Evolutionary conservation across 2,797 vertebrate species (phyloP), one percentile per base, ranked within the genome.

Genomic region (Dendrocincla fuliginosa): DNA sequence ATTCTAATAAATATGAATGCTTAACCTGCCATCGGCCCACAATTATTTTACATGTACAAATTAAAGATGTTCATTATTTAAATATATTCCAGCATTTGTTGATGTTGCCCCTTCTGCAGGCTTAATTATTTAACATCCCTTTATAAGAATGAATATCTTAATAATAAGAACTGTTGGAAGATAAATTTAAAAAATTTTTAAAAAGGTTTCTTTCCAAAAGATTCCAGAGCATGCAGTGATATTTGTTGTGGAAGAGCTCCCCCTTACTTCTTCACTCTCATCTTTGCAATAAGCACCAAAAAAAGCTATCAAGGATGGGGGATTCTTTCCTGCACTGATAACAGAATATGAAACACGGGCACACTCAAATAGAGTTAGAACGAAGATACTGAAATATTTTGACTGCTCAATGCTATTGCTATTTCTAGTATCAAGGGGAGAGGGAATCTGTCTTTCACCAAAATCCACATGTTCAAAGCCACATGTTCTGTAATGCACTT

Each of bases 211-310:
- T 86, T 95, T 98, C 93, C 94, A 95, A 97, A 97, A 97, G 96
- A 96, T 97, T 83, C 53, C 82, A 79, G 85, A 89, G 75, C 53
- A 76, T 56, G 84, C 86, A 92, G 90, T 0, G 70, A 88, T 93
- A 98, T 98, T 98, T 97, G 97, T 98, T 97, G 98, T 98, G 96
- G 94, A 98, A 98, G 95, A 98, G 98, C 98, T 98, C 98, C 98
- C 98, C 98, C 98, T 98, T 97, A 98, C 98, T 98, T 97, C 98
- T 94, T 97, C 85, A 87, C 41, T 92, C 96, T 95, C 89, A 44
- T 56, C 90, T 95, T 95, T 96, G 87, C 65, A 32, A 74, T 95
- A 95, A 92, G 93, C 92, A 91, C 90, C 82, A 92, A 94, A 84
- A 88, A 90, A 82, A 70, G 27, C 87, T 93, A 69, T 78, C 70